A percentile compares a stretch with the other conserved stretches of the same genome.
These are phyloP conservation scores for Mionectes macconnelli DNA, from an alignment of 2,113 vertebrate genomes.

Conservation along the genomic window DNA sequence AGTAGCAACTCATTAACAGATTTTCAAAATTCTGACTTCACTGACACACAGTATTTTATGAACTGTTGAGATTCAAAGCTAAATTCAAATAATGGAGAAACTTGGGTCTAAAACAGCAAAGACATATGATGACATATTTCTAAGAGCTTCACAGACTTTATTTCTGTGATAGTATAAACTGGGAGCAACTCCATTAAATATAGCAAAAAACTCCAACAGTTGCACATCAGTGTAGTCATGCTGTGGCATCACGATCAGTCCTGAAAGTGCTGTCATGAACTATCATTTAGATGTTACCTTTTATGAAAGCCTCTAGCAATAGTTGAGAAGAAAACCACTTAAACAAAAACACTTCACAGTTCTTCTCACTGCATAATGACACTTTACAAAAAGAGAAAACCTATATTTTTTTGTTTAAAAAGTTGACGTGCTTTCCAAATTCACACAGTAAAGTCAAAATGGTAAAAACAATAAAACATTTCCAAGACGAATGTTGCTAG, in stretches of 20 bases:
- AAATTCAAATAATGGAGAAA: background rate
- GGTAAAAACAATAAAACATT: background rate
- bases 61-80: slow-evolving; percentile 22
- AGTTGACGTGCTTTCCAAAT: background rate
- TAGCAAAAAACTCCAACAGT: background rate
- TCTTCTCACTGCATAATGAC: background rate
- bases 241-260: background rate
- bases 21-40: slow-evolving; percentile 18
- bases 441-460: background rate
- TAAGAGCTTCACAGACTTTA: background rate
- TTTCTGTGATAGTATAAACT: background rate
- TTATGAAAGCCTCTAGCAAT: background rate
- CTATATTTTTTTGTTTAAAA: background rate
- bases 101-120: background rate
- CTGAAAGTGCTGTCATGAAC: background rate
- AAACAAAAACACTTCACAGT: background rate
- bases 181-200: background rate
- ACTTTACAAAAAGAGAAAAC: background rate
- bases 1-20: background rate
- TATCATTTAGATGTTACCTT: background rate
- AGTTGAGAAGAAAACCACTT: background rate
- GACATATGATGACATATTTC: background rate
- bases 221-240: background rate
- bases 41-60: background rate
- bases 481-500: background rate